These are phyloP conservation scores for Hystrix cristata DNA, from an alignment of 2,113 vertebrate genomes.

Conservation along the genomic window DNA sequence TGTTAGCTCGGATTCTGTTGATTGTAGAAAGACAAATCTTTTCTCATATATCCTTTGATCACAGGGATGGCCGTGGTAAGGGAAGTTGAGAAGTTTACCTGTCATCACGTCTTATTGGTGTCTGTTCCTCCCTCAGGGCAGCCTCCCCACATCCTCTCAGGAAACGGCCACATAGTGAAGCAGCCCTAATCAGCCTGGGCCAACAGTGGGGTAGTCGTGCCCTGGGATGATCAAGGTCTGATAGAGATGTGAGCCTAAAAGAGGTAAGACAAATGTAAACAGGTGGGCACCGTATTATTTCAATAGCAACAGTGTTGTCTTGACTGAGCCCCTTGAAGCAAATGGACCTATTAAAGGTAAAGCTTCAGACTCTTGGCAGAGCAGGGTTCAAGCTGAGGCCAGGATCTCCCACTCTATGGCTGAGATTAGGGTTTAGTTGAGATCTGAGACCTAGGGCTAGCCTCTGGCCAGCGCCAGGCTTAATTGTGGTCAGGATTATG, in stretches of 20 bases:
- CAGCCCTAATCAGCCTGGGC: background rate
- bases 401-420: background rate
- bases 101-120: background rate
- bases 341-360: background rate
- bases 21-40: conserved; percentile 33
- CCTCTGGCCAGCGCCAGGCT: background rate
- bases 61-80: background rate
- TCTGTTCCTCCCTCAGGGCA: background rate
- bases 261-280: conserved; percentile 20
- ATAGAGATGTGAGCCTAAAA: background rate
- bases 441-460: background rate
- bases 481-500: background rate
- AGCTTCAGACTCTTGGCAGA: background rate
- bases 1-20: conserved; percentile 22
- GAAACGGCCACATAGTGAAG: background rate
- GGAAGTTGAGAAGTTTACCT: background rate
- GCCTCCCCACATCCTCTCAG: background rate
- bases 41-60: conserved; percentile 54
- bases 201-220: background rate
- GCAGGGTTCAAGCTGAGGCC: background rate
- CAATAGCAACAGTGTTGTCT: background rate
- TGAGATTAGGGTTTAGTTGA: background rate
- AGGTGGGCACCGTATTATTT: background rate
- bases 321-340: background rate
- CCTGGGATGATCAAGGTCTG: background rate